Evolutionary conservation across 1,140 invertebrate species (phyloP).

Genomic region (Aphidius gifuensis): DNA sequence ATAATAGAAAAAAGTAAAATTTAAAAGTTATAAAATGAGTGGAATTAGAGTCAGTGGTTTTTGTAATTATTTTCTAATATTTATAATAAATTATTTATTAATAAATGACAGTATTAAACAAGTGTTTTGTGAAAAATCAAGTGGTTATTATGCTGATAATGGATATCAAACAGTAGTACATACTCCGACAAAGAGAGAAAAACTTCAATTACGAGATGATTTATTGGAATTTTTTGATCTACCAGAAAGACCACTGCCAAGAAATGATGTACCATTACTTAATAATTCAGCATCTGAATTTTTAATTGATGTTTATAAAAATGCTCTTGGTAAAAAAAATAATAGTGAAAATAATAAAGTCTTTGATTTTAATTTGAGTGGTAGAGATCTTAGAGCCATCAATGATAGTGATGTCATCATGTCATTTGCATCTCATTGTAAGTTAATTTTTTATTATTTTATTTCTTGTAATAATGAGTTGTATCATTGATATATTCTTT

Average conservation of each 20-base stretch:
- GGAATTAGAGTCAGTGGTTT: too few relatives aligned
- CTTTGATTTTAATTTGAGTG: conserved; percentile 53
- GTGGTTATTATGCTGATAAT: conserved; percentile 80
- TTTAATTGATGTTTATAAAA: conserved; percentile 82
- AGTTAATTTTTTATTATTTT: conserved; percentile 38
- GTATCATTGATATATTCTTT: too few relatives aligned
- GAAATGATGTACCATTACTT: conserved; percentile 53
- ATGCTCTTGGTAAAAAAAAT: conserved; percentile 52
- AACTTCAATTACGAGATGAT: conserved; percentile 80
- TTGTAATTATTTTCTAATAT: too few relatives aligned
- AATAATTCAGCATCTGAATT: conserved; percentile 83
- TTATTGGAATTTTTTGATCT: conserved; percentile 83
- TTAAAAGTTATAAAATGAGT: too few relatives aligned
- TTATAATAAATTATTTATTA: too few relatives aligned
- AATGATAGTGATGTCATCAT: conserved; percentile 90
- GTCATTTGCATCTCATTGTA: conserved; percentile 85
- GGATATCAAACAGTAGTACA: conserved; percentile 83
- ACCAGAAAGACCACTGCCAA: conserved; percentile 70
- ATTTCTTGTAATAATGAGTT: too few relatives aligned
- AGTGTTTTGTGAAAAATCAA: conserved; percentile 26
- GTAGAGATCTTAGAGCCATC: conserved; percentile 75
- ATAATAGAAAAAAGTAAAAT: too few relatives aligned
- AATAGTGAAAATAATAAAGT: conserved; percentile 33
- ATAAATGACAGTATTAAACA: too few relatives aligned
- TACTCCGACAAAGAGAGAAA: conserved; percentile 70